Percentiles rank a stretch among this genome's conserved stretches.
phyloP scores from a whole-genome alignment of 2,113 vertebrate genomes.

The Gobio gobio region DNA sequence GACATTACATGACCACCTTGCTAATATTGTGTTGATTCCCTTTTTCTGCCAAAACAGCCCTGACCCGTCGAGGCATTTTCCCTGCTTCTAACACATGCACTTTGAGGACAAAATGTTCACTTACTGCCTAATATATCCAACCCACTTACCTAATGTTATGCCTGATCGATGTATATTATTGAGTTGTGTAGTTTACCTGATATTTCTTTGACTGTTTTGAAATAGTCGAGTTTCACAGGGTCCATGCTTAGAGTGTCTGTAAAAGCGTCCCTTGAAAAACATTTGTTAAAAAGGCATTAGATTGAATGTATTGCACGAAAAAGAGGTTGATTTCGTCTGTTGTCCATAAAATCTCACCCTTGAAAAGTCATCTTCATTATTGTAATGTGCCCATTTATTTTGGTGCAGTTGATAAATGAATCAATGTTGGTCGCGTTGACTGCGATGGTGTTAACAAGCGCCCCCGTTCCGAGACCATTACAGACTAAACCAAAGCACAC shows the following conservation, averaged over 20 bases:
- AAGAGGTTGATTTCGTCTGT: not conserved
- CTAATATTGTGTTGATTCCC: too few relatives aligned
- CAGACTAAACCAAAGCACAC: constrained; percentile 72
- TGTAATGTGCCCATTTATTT: constrained; percentile 86
- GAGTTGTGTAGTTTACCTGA: constrained; percentile 75
- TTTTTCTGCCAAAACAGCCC: too few relatives aligned
- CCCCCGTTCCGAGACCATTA: constrained; percentile 82
- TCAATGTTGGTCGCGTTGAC: constrained; percentile 92
- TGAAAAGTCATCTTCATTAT: constrained; percentile 80
- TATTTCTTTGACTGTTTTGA: constrained; percentile 92
- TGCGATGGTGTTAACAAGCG: constrained; percentile 78
- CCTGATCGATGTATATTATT: too few relatives aligned
- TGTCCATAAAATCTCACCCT: constrained; percentile 77
- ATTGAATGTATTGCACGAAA: not conserved
- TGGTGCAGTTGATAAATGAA: constrained; percentile 91
- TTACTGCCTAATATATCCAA: too few relatives aligned
- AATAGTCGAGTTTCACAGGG: constrained; percentile 83
- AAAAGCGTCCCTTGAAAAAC: constrained; percentile 80
- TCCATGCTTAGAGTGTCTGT: constrained; percentile 82
- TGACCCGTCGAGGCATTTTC: too few relatives aligned
- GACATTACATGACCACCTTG: too few relatives aligned
- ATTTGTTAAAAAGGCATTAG: constrained; percentile 38
- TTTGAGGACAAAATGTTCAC: too few relatives aligned
- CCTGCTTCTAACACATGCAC: too few relatives aligned
- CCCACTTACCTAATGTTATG: too few relatives aligned